Conservation (phyloP, 2,888 invertebrate genomes). For the Diachrysia chrysitis region DNA sequence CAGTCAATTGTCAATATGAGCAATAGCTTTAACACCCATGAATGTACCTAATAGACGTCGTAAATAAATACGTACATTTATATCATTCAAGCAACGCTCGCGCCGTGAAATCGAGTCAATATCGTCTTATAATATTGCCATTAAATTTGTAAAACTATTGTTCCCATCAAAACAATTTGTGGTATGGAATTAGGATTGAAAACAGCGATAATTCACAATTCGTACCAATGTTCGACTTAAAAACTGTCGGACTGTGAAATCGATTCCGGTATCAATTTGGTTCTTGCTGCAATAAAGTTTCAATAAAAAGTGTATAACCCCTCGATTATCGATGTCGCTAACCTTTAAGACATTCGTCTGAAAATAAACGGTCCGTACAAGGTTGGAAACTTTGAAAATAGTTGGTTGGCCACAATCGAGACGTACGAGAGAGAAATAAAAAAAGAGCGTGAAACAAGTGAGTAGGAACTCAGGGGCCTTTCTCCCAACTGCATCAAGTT, state of each 20-base stretch:
- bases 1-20: constrained; percentile 43
- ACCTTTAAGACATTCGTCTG: constrained; percentile 38
- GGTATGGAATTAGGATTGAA: constrained; percentile 19
- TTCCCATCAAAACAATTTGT: constrained; percentile 11
- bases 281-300: constrained; percentile 26
- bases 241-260: constrained; percentile 45
- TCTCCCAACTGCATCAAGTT: too few species aligned
- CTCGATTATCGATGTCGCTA: constrained; percentile 37
- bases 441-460: not conserved
- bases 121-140: constrained; percentile 22
- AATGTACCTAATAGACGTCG: constrained; percentile 15
- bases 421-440: constrained; percentile 5
- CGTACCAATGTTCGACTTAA: constrained; percentile 23
- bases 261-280: constrained; percentile 31
- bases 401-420: constrained; percentile 19
- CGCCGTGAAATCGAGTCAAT: constrained; percentile 22
- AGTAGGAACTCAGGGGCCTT: too few species aligned
- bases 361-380: constrained; percentile 37
- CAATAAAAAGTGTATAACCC: constrained; percentile 19
- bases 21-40: constrained; percentile 34
- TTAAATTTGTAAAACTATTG: constrained; percentile 11
- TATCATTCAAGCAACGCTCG: constrained; percentile 19
- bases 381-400: constrained; percentile 28
- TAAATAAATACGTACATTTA: constrained; percentile 35
- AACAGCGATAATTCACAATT: constrained; percentile 19